phyloP scores from a whole-genome alignment of 2,113 vertebrate genomes.

The Danionella cerebrum region DNA sequence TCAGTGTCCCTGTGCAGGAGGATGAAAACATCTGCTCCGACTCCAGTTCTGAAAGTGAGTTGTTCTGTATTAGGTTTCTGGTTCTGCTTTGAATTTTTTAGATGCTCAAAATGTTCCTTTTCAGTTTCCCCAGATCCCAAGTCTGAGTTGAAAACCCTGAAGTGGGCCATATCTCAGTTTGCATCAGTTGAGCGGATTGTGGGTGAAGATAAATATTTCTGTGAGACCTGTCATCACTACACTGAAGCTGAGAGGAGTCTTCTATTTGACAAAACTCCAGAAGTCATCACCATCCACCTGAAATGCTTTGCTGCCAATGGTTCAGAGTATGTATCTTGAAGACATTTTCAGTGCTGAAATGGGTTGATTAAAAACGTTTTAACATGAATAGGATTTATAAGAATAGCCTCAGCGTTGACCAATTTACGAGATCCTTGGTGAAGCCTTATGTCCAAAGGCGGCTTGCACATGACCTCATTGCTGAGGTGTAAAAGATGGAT shows the following conservation, averaged over 20 bases:
- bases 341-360: neutral
- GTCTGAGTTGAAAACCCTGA: slow-evolving; percentile 84
- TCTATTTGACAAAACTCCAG: slow-evolving; percentile 93
- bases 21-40: slow-evolving; percentile 74
- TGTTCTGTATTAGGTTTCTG: neutral
- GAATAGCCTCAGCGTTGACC: no score
- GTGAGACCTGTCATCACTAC: slow-evolving; percentile 94
- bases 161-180: slow-evolving; percentile 95
- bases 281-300: slow-evolving; percentile 92
- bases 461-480: no score
- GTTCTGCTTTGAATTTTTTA: neutral
- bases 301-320: slow-evolving; percentile 95
- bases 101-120: slow-evolving; percentile 1
- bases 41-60: slow-evolving; percentile 75
- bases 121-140: slow-evolving; percentile 96
- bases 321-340: slow-evolving; percentile 69
- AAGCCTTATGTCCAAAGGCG: no score
- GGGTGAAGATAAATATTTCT: slow-evolving; percentile 97
- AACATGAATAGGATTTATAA: no score
- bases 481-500: no score
- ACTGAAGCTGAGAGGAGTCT: slow-evolving; percentile 94
- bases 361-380: no score
- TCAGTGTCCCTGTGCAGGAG: slow-evolving; percentile 93
- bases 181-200: slow-evolving; percentile 96
- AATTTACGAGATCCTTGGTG: no score